Evolutionary conservation across 2,113 vertebrate species (phyloP).

Genomic region (Acinonyx jubatus): DNA sequence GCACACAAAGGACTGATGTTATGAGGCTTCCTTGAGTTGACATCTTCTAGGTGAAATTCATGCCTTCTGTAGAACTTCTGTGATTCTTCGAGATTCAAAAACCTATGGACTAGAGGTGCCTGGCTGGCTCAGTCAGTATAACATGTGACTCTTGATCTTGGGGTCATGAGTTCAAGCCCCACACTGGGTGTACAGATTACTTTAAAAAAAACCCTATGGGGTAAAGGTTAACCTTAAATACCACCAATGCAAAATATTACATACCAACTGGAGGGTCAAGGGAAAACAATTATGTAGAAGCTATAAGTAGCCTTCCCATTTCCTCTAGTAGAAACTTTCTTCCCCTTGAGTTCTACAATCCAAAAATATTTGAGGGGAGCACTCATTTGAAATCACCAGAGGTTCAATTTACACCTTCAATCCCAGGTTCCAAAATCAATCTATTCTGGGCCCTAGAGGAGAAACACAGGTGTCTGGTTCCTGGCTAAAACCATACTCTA

Average conservation of each 20-base stretch:
- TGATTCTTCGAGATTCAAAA: slow-evolving; percentile 27
- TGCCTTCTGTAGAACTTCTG: neutral
- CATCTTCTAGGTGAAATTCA: neutral
- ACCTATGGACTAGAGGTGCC: neutral
- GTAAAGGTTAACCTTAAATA: slow-evolving; percentile 22
- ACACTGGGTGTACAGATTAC: neutral
- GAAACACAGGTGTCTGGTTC: neutral
- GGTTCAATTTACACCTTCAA: neutral
- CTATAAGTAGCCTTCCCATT: neutral
- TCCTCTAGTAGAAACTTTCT: neutral
- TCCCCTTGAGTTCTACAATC: neutral
- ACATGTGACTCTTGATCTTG: neutral
- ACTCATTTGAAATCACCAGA: neutral
- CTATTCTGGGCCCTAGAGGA: neutral
- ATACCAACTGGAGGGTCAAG: neutral
- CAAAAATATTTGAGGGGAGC: neutral
- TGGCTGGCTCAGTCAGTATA: neutral
- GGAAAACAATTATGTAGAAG: neutral
- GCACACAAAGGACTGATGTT: neutral
- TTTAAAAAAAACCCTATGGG: neutral
- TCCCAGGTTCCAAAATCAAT: neutral
- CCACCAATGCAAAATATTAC: neutral
- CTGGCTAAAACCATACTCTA: neutral
- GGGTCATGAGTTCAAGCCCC: neutral
- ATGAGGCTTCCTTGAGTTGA: neutral